Conservation (phyloP, 2,797 vertebrate species). For the Melanotaenia nigrans region DNA sequence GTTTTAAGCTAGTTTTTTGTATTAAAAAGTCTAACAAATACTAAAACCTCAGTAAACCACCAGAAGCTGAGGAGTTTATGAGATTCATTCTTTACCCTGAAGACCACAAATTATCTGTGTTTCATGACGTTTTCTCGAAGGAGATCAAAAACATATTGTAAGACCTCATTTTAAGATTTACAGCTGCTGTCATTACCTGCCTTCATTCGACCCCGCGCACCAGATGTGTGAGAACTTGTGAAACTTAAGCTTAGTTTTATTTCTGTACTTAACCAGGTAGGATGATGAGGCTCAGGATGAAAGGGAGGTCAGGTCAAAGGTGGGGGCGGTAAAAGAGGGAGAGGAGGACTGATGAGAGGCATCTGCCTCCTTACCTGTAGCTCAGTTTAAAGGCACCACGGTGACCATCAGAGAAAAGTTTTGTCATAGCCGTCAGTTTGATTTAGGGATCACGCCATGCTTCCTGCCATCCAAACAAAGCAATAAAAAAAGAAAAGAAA, state of each 20-base stretch:
- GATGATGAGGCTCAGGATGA: conserved; percentile 7
- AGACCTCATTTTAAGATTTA: conserved; percentile 46
- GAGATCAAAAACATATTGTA: conserved; percentile 21
- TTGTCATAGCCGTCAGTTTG: background rate
- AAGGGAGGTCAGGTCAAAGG: conserved; percentile 32
- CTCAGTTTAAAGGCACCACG: conserved; percentile 4
- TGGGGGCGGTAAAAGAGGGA: conserved; percentile 22
- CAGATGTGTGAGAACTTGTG: conserved; percentile 69
- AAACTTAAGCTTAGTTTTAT: conserved; percentile 63
- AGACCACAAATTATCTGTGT: conserved; percentile 27
- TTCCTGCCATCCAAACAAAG: background rate
- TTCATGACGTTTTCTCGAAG: conserved; percentile 26
- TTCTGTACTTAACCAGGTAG: conserved; percentile 20
- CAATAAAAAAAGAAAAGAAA: conserved; percentile 4
- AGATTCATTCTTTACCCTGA: conserved; percentile 15
- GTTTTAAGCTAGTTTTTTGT: background rate
- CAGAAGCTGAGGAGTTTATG: conserved; percentile 3
- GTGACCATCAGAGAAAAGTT: conserved; percentile 4
- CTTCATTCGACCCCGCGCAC: conserved; percentile 27
- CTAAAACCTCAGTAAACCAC: background rate
- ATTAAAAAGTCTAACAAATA: background rate
- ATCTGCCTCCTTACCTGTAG: background rate
- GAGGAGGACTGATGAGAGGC: conserved; percentile 4
- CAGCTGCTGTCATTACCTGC: conserved; percentile 32
- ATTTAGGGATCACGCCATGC: background rate